Base-by-base conservation (phyloP, 2,888 invertebrate species). In the Apamea sordens region DNA sequence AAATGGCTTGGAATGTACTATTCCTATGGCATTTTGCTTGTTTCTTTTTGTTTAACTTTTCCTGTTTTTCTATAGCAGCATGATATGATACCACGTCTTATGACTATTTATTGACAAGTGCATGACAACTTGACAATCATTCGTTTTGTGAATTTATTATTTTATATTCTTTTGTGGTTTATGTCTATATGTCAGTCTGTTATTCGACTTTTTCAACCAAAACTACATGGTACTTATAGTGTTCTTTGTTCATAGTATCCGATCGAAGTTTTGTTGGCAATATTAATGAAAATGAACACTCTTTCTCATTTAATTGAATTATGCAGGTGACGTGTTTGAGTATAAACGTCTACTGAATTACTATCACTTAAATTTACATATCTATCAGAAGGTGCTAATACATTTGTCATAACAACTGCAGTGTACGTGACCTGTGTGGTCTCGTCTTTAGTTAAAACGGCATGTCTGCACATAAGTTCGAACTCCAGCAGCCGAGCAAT, bases 381-480 rank as follows among this genome's bases (percentile, higher is more conserved):
- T 41, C 5, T 47, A 1, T 68, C 36, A 53, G 4, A 13, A 7
- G 56, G n/a, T 13, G 18, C 24, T n/a, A 63, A 70, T 21, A 70
- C 32, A 77, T 77, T 56, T 28, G 6, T 32, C 44, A 64, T 56
- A 18, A 47, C 21, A 65, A 80, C 18, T 32, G 73, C 65, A 7
- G 84, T 78, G 21, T 85, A 80, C 21, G 91, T 90, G 7, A 87
- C 80, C 73, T 90, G 83, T 6, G 87, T 86, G 0, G 63, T 74
- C 65, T 88, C 87, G 11, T 93, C 93, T 87, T 80, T 92, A 0
- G 88, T 90, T 65, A 95, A 84, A 82, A 96, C 92, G 0, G 95
- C 92, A 86, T 95, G 89, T 80, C 95, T 88, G 79, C 95, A 96
- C 95, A 95, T 95, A 0, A 95, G 68, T 82, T 96, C 95, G 83